These are phyloP conservation scores for Ceyx margarethae DNA, from an alignment of 2,113 vertebrate genomes.

Conservation along the genomic window DNA sequence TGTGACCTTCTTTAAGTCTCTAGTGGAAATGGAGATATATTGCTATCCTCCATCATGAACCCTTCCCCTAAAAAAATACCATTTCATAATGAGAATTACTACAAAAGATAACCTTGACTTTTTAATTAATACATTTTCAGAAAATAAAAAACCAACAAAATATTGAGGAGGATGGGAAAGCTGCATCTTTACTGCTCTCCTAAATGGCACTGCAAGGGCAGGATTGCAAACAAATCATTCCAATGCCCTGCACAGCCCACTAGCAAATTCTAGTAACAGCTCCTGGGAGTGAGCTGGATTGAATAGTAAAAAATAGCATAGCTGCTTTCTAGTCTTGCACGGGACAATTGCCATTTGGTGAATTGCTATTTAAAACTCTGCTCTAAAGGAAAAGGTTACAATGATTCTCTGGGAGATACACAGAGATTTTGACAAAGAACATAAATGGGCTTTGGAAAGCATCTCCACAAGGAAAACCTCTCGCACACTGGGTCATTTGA, in stretches of 20 bases:
- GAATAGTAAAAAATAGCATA: conserved; percentile 11
- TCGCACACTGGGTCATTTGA: conserved; percentile 15
- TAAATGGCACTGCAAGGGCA: background rate
- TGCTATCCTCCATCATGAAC: background rate
- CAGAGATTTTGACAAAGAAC: conserved; percentile 4
- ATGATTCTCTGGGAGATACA: background rate
- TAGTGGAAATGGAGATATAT: background rate
- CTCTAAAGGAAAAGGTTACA: conserved; percentile 29
- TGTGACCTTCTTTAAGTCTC: background rate
- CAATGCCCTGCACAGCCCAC: background rate
- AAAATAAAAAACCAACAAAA: background rate
- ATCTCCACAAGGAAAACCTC: conserved; percentile 19
- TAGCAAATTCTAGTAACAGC: conserved; percentile 21
- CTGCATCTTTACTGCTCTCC: background rate
- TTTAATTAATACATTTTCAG: background rate
- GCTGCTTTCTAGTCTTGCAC: conserved; percentile 14
- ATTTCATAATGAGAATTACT: background rate
- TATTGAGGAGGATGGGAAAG: background rate
- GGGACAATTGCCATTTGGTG: conserved; percentile 15
- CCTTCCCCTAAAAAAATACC: background rate
- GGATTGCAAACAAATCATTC: background rate
- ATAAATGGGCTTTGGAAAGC: conserved; percentile 29
- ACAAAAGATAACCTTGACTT: background rate
- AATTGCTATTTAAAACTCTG: conserved; percentile 10
- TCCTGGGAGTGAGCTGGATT: background rate